Base-by-base conservation (phyloP, 2,797 vertebrate genomes). In the Acanthurus tractus region DNA sequence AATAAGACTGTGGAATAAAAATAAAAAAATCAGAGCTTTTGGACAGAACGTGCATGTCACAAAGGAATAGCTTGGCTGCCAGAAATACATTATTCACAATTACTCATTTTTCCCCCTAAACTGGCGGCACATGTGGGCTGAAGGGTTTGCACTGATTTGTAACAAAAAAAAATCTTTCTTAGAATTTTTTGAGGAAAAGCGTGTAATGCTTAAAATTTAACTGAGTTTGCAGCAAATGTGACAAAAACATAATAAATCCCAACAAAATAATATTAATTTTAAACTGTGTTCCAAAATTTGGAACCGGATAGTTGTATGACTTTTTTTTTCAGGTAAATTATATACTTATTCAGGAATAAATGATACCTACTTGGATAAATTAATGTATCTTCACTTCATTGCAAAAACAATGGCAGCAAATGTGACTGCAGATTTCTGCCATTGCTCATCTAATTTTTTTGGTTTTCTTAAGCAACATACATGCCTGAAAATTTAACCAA, bases 11-110 rank as follows among this genome's bases (percentile, higher is more conserved):
- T 84, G 70, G 73, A 83, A 86, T 83, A 63, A 72, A 20, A 49
- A 82, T 84, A 45, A 52, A 76, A 75, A 81, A 84, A 85, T 73
- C 58, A 46, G 61, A 62, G 63, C 61, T 87, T 85, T 90, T 83
- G 74, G 80, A 65, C 72, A 81, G 80, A 89, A 74, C 85, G 78
- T 90, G 62, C 83, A 87, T 87, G 83, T 81, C 63, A 87, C 83
- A 89, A 85, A 90, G 74, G 85, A 86, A 88, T 79, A 84, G 86
- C 80, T 64, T 71, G 76, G 74, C 74, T 79, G 42, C 52, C 54
- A 70, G 68, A 50, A 55, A 84, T 93, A 57, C 76, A 92, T 94
- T 92, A 94, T 94, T 94, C 53, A 83, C 49, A 72, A 84, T 79
- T 90, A 77, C 82, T 87, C 64, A 66, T 67, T 74, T 81, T 82